Conservation (phyloP, 2,113 vertebrate species). For the Corvus hawaiiensis region DNA sequence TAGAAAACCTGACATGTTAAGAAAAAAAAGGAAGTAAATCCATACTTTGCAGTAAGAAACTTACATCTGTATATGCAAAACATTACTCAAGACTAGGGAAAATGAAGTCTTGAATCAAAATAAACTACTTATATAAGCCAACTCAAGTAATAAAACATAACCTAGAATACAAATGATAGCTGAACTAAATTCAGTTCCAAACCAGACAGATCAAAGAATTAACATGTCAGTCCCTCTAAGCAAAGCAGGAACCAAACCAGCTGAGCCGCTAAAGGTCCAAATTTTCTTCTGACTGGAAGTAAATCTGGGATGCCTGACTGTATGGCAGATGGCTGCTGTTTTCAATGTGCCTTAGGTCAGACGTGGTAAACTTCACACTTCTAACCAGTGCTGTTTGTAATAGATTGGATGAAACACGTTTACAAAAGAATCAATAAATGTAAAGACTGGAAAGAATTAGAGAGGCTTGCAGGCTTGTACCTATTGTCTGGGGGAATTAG, state of each 20-base stretch:
- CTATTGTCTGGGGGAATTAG: constrained; percentile 83
- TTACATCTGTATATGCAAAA: constrained; percentile 7
- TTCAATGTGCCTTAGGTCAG: constrained; percentile 69
- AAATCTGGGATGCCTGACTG: neutral
- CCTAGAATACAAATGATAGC: constrained; percentile 2
- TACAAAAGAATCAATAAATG: constrained; percentile 82
- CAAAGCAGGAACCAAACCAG: constrained; percentile 44
- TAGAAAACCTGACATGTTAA: neutral
- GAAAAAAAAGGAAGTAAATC: neutral
- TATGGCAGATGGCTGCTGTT: constrained; percentile 22
- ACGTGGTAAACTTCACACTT: constrained; percentile 72
- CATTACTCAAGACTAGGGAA: neutral
- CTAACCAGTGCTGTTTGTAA: constrained; percentile 71
- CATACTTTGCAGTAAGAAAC: neutral
- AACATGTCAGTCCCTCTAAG: constrained; percentile 52
- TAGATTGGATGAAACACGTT: constrained; percentile 74
- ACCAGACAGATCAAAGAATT: constrained; percentile 58
- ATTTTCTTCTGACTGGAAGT: constrained; percentile 41
- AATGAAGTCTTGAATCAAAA: constrained; percentile 40
- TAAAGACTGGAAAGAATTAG: constrained; percentile 82
- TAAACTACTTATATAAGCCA: neutral
- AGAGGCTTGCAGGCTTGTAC: constrained; percentile 68
- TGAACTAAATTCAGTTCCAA: constrained; percentile 27
- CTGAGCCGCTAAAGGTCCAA: neutral
- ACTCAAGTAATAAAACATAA: constrained; percentile 32